Percentiles rank a stretch among this genome's conserved stretches.
Evolutionary conservation across 2,888 invertebrate genomes (phyloP).

Genomic region (Lydus trimaculatus): DNA sequence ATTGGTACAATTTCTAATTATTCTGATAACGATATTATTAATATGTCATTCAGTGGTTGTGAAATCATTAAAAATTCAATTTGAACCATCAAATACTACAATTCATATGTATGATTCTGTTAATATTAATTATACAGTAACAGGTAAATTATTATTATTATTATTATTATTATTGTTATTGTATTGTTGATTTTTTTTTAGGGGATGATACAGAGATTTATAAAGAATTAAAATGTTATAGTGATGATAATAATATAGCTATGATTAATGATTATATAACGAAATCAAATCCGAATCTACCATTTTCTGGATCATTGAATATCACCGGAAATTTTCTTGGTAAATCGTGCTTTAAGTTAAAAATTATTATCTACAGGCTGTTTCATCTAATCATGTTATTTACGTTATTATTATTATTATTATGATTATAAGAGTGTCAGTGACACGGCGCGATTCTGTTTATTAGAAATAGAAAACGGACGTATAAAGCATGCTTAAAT

Average conservation of each 20-base stretch:
- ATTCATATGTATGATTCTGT: constrained; percentile 50
- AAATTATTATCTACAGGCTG: no score
- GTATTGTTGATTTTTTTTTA: not conserved
- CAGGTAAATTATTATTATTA: constrained; percentile 16
- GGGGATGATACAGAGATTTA: not conserved
- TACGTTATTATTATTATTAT: no score
- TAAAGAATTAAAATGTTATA: constrained; percentile 23
- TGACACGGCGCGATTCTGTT: no score
- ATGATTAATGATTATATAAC: constrained; percentile 18
- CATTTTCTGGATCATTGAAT: constrained; percentile 46
- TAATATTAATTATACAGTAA: constrained; percentile 42
- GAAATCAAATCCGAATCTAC: constrained; percentile 9
- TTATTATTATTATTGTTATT: no score
- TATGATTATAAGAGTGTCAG: no score
- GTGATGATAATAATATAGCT: constrained; percentile 29
- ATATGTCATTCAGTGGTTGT: constrained; percentile 47
- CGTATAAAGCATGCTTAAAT: no score
- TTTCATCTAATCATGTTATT: no score
- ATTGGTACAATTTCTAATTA: constrained; percentile 49
- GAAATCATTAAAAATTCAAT: constrained; percentile 44
- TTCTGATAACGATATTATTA: constrained; percentile 47
- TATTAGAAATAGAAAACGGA: no score
- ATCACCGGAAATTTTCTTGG: constrained; percentile 56
- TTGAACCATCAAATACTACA: constrained; percentile 45
- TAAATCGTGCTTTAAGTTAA: constrained; percentile 28